Percentiles rank a stretch among this genome's conserved stretches.
Evolutionary conservation across 2,888 invertebrate genomes (phyloP).

Genomic region (Phaonia tiefii): DNA sequence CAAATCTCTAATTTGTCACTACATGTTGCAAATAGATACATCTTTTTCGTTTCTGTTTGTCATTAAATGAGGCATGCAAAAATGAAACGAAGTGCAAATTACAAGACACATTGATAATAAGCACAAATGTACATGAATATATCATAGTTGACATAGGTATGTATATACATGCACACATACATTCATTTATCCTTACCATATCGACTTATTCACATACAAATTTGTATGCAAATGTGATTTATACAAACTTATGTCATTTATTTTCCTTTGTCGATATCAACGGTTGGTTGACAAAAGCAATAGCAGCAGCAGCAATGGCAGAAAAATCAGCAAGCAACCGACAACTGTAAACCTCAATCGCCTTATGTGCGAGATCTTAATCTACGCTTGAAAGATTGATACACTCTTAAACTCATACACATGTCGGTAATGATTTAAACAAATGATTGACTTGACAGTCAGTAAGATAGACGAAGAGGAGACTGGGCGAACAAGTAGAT

Average conservation of each 20-base stretch:
- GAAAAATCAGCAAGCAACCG: neutral
- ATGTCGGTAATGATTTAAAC: conserved; percentile 39
- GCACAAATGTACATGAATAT: too few relatives aligned
- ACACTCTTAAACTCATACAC: conserved; percentile 38
- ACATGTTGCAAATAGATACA: neutral
- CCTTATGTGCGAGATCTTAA: conserved; percentile 51
- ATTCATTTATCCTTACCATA: neutral
- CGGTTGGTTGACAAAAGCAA: conserved; percentile 14
- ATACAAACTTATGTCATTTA: conserved; percentile 23
- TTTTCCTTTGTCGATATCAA: conserved; percentile 15
- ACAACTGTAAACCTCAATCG: neutral
- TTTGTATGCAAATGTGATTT: conserved; percentile 30
- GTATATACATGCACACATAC: neutral
- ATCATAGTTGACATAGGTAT: too few relatives aligned
- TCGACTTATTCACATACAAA: neutral
- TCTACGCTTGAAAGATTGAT: conserved; percentile 53
- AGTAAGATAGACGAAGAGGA: neutral
- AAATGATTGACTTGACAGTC: conserved; percentile 19
- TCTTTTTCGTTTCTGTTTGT: conserved; percentile 12
- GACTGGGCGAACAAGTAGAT: neutral
- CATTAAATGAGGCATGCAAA: conserved; percentile 49
- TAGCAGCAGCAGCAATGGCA: neutral
- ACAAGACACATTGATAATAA: conserved; percentile 44
- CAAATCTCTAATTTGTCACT: conserved; percentile 32
- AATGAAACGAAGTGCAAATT: conserved; percentile 65